Evolutionary conservation across 23 tunicate species (phyloP).

Genomic region (Ascidia mentula): DNA sequence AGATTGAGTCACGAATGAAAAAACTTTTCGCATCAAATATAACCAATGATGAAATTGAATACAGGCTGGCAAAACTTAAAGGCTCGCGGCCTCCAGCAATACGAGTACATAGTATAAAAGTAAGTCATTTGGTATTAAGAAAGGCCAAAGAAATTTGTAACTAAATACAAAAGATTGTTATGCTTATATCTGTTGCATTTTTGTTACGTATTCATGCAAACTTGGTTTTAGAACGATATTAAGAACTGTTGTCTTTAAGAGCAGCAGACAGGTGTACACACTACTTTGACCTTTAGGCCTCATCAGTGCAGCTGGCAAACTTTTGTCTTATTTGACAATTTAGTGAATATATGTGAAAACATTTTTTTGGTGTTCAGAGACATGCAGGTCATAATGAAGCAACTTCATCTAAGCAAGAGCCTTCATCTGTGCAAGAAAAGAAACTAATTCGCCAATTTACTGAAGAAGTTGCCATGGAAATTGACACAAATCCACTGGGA

Average conservation of each 20-base stretch:
- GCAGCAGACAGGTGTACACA: not conserved
- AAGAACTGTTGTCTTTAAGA: not conserved
- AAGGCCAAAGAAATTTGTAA: no score
- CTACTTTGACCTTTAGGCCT: no score
- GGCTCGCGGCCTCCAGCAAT: constrained; percentile 84
- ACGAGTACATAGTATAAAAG: constrained; percentile 69
- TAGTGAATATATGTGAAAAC: no score
- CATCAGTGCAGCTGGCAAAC: not conserved
- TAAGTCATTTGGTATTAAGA: not conserved
- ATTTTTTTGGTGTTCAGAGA: no score
- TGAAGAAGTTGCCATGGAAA: constrained; percentile 73
- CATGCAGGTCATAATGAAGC: not conserved
- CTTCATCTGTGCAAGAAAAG: constrained; percentile 49
- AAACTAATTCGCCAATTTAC: constrained; percentile 81
- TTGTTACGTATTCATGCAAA: no score
- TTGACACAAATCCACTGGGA: not conserved
- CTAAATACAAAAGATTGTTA: no score
- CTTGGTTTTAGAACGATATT: no score
- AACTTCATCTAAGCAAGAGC: constrained; percentile 31
- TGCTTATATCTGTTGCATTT: no score
- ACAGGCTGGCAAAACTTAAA: constrained; percentile 77
- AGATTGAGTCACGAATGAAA: constrained; percentile 64
- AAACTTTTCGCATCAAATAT: constrained; percentile 52
- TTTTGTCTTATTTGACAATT: not conserved
- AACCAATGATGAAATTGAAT: constrained; percentile 80